Percentiles rank a stretch among this genome's conserved stretches.
Conservation (phyloP, 1,140 invertebrate species). For the Musca vetustissima region DNA sequence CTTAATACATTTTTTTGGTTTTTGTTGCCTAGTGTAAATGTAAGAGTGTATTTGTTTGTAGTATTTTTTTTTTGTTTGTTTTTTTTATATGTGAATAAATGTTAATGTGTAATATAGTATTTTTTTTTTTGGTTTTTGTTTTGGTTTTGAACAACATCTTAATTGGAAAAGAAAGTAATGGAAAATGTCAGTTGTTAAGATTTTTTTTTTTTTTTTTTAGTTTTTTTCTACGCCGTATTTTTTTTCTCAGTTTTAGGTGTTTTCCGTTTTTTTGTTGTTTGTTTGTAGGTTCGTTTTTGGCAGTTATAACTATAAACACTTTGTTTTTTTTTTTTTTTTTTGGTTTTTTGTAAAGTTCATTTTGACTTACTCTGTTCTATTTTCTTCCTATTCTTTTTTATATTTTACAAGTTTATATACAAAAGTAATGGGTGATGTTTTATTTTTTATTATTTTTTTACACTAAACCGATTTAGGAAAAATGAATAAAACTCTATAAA, state of each 20-base stretch:
- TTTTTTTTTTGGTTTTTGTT: too few relatives aligned
- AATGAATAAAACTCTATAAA: too few relatives aligned
- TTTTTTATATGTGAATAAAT: too few relatives aligned
- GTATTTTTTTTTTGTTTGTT: too few relatives aligned
- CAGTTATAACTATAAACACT: conserved; percentile 21
- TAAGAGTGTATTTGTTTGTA: conserved; percentile 4
- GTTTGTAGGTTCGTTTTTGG: conserved; percentile 7
- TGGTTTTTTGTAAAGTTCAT: conserved; percentile 7
- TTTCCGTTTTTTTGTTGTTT: too few relatives aligned
- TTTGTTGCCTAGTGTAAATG: not conserved
- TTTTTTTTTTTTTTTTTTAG: not conserved
- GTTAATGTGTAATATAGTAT: too few relatives aligned
- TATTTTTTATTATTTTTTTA: too few relatives aligned
- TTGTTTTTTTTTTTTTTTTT: not conserved
- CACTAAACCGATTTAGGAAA: too few relatives aligned
- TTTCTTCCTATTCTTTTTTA: too few relatives aligned
- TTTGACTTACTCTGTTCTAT: not conserved
- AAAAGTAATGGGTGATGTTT: too few relatives aligned
- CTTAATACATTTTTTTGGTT: not conserved
- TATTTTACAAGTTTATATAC: too few relatives aligned
- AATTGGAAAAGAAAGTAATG: conserved; percentile 9
- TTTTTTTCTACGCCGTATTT: conserved; percentile 11
- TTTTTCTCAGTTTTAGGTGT: not conserved
- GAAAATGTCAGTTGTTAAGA: not conserved
- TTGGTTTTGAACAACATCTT: conserved; percentile 9